These are phyloP conservation scores for Alces alces DNA, from an alignment of 2,113 vertebrate genomes.

Conservation along the genomic window DNA sequence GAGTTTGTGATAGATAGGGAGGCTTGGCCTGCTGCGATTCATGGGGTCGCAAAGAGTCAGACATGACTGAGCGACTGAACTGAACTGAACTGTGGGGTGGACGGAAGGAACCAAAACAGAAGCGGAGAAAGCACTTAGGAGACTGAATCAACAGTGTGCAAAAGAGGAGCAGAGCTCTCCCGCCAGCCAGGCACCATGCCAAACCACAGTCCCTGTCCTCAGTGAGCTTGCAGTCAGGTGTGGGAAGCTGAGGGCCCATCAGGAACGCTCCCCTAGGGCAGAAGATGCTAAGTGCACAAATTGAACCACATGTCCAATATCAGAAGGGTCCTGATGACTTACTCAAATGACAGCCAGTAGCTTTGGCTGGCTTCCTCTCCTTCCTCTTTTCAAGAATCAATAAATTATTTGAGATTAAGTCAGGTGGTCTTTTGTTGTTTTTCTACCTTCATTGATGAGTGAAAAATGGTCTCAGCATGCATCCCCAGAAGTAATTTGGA, in stretches of 20 bases:
- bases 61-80: no score
- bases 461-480: background rate
- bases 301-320: background rate
- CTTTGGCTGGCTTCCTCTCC: background rate
- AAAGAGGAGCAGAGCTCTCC: background rate
- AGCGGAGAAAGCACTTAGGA: background rate
- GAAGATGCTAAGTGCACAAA: background rate
- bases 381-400: constrained; percentile 54
- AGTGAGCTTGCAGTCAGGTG: background rate
- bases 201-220: background rate
- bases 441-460: background rate
- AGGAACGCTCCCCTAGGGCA: background rate
- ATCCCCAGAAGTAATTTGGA: background rate
- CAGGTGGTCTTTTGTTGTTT: background rate
- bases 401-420: background rate
- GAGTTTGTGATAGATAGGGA: no score
- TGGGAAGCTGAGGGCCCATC: background rate
- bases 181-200: background rate
- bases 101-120: background rate
- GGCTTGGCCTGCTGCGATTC: fast-evolving
- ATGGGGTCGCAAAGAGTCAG: no score
- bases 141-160: background rate
- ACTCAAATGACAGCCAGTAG: background rate
- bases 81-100: no score
- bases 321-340: background rate